Evolutionary conservation across 2,113 vertebrate species (phyloP), one percentile per base, ranked within the genome.

Genomic region (Cyprinodon tularosa): DNA sequence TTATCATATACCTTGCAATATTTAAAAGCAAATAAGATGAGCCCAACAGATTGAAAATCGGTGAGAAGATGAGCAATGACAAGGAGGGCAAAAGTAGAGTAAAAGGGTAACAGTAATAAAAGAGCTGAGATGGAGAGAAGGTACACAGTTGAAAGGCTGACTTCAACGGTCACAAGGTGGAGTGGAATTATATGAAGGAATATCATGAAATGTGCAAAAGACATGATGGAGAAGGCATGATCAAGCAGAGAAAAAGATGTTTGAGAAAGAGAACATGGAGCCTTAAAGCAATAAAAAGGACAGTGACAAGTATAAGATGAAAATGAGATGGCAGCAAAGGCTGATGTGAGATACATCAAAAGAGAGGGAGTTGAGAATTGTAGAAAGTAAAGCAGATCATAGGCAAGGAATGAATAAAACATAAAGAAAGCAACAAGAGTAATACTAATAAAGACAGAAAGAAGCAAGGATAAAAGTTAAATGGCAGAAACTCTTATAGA

Each of bases 91-190:
- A 74, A 42, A 72, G 59, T 61, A 80, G 72, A 80, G 76, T 59
- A 60, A 85, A 50, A 73, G 82, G 61, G 69, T 38, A 85, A 67
- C 62, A 0, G 82, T 81, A 88, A 89, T 86, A 89, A 91, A 86
- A 53, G 69, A 85, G 68, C 78, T 74, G 78, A 72, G 71, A 71
- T 61, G 53, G 71, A 77, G 36, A 9, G 29, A 68, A 39, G 48
- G 53, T 36, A 62, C 57, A 72, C 64, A 77, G 87, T 78, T 86
- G 83, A 85, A 85, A 81, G 82, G 71, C 66, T 20, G 29, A 65
- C 72, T 70, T 62, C 80, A 65, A 79, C 80, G 71, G 72, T 22
- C 70, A 72, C 48, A 75, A 17, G 47, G 61, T 22, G 39, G 4
- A 71, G 15, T 60, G 45, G 72, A 72, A 65, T 22, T 15, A 79